phyloP scores from a whole-genome alignment of 23 tunicate species.

The Oikopleura dioica region DNA sequence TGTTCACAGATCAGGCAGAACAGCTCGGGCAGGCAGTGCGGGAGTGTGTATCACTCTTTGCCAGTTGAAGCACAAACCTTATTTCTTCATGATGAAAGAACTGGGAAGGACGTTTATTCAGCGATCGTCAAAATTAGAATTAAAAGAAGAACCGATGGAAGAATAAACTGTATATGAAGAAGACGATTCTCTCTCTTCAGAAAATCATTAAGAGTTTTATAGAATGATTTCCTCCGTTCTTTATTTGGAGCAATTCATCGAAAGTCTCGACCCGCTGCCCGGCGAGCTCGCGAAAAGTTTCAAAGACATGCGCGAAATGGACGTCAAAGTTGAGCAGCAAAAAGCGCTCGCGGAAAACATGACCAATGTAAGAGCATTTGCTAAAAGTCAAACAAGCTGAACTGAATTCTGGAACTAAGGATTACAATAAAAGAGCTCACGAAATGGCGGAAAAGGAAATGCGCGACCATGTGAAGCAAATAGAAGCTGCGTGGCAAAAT shows the following conservation, averaged over 20 bases:
- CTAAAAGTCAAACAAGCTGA: slow-evolving; percentile 22
- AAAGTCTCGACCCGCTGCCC: slow-evolving; percentile 36
- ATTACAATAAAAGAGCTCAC: slow-evolving; percentile 37
- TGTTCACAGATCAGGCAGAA: slow-evolving; percentile 6
- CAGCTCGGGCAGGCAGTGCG: slow-evolving; percentile 1
- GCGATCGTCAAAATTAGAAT: background rate
- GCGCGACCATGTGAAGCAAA: slow-evolving; percentile 36
- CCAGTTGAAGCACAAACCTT: background rate
- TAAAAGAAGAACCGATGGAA: background rate
- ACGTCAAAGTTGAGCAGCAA: slow-evolving; percentile 48
- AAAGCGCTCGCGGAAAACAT: slow-evolving; percentile 19
- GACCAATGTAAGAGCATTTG: background rate
- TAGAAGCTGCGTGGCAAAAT: slow-evolving; percentile 43
- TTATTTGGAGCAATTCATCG: background rate
- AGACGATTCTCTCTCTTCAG: background rate
- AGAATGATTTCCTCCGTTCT: background rate
- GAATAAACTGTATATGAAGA: background rate
- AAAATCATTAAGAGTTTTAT: no score
- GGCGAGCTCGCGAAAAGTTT: slow-evolving; percentile 60
- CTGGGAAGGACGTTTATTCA: background rate
- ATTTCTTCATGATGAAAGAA: background rate
- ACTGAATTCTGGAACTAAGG: slow-evolving; percentile 31
- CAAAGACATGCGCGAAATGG: slow-evolving; percentile 60
- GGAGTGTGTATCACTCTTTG: background rate
- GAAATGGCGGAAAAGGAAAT: slow-evolving; percentile 26